A percentile compares a stretch with the other conserved stretches of the same genome.
Evolutionary conservation across 53 echinoderm and acorn worm genomes (phyloP).

Genomic region (Echinometra lucunter): DNA sequence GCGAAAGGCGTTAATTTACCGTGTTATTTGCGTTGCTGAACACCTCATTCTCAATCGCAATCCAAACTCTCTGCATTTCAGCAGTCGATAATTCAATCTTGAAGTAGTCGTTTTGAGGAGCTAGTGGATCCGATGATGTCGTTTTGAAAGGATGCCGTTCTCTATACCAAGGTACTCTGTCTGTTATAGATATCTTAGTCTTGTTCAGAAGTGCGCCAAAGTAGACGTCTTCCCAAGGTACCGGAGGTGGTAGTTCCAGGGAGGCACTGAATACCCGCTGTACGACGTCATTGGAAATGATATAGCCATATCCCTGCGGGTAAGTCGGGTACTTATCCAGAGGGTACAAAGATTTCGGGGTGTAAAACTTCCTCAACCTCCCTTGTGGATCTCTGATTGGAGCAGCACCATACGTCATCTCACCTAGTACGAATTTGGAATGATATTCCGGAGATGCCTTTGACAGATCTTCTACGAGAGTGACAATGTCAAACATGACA

Average conservation of each 20-base stretch:
- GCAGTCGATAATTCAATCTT: constrained; percentile 1
- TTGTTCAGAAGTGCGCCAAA: background rate
- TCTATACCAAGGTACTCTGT: background rate
- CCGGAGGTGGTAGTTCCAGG: background rate
- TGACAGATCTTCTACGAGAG: constrained; percentile 26
- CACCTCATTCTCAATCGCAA: background rate
- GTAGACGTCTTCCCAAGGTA: constrained; percentile 40
- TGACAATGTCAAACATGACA: background rate
- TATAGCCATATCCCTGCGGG: constrained; percentile 6
- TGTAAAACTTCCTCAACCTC: background rate
- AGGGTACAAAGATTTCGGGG: background rate
- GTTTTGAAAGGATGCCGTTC: background rate
- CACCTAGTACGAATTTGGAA: constrained; percentile 1
- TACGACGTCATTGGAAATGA: constrained; percentile 27
- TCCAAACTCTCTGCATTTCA: background rate
- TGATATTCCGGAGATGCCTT: background rate
- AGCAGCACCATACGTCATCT: background rate
- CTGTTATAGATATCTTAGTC: background rate
- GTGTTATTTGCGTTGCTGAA: background rate
- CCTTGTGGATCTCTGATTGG: background rate
- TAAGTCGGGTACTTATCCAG: background rate
- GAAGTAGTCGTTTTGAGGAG: background rate
- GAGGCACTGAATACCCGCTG: background rate
- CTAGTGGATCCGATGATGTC: background rate
- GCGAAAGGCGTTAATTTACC: too few relatives aligned